Evolutionary conservation across 1,140 invertebrate genomes (phyloP).

Genomic region (Aphis gossypii): DNA sequence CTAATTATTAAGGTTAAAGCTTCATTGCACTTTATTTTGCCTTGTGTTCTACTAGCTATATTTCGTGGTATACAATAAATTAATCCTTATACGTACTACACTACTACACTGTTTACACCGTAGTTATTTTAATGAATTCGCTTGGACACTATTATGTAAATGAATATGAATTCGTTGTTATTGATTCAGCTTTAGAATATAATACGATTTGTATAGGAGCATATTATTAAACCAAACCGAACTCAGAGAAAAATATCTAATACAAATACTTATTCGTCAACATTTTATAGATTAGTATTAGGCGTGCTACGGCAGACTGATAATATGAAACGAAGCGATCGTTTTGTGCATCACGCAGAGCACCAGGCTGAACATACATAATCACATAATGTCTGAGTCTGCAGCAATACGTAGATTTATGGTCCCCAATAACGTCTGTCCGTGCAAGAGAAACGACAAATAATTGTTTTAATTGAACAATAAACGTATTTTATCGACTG

Average conservation of each 20-base stretch:
- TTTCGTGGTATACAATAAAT: background rate
- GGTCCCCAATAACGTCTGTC: background rate
- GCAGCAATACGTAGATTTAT: background rate
- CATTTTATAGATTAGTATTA: background rate
- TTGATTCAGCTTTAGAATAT: background rate
- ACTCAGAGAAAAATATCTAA: background rate
- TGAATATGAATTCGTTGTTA: background rate
- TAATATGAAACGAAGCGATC: background rate
- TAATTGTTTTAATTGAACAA: background rate
- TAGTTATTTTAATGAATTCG: background rate
- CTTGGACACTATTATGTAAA: background rate
- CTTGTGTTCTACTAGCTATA: background rate
- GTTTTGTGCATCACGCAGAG: background rate
- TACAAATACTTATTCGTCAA: background rate
- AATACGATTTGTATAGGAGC: background rate
- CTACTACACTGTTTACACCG: background rate
- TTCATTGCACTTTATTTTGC: background rate
- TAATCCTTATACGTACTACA: background rate
- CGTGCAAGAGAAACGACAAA: constrained; percentile 11
- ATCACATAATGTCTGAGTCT: background rate
- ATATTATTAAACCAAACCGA: background rate
- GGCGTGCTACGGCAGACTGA: background rate
- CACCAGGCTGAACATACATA: background rate
- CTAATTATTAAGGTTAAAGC: background rate
- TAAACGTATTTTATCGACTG: constrained; percentile 9